Conservation (phyloP, 2,797 vertebrate genomes). For the Poeciliopsis turneri region DNA sequence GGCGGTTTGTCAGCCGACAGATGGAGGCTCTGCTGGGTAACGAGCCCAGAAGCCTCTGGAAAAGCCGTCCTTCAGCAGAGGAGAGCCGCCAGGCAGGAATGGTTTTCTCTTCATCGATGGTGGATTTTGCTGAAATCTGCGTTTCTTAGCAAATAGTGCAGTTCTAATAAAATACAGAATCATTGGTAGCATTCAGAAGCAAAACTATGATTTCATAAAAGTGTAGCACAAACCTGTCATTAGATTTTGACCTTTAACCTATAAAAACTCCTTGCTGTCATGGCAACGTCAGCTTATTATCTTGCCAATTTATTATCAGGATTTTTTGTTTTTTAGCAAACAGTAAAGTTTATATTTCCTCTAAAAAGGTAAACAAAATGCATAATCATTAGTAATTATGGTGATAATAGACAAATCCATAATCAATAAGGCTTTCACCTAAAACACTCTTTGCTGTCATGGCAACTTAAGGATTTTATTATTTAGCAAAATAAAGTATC, state of each 20-base stretch:
- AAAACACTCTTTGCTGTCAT: not conserved
- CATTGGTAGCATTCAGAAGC: not conserved
- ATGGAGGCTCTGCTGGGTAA: constrained; percentile 71
- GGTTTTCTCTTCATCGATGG: not conserved
- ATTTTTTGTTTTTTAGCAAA: not conserved
- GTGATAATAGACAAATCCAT: not conserved
- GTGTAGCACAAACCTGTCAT: too few species aligned
- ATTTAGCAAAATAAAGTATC: not conserved
- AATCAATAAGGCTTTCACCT: not conserved
- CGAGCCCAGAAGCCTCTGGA: constrained; percentile 53
- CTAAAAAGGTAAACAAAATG: not conserved
- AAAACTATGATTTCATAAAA: not conserved
- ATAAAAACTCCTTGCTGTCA: not conserved
- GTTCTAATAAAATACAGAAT: not conserved
- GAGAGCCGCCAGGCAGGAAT: constrained; percentile 23
- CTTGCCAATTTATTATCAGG: too few species aligned
- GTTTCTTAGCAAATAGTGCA: not conserved
- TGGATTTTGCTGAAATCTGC: not conserved
- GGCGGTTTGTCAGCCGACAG: constrained; percentile 68
- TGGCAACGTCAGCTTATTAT: not conserved
- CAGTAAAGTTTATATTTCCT: not conserved
- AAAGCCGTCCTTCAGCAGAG: constrained; percentile 33
- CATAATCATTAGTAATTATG: not conserved
- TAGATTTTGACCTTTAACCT: not conserved
- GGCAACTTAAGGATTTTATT: not conserved